These are phyloP conservation scores for Alces alces DNA, from an alignment of 2,113 vertebrate genomes.

Conservation along the genomic window DNA sequence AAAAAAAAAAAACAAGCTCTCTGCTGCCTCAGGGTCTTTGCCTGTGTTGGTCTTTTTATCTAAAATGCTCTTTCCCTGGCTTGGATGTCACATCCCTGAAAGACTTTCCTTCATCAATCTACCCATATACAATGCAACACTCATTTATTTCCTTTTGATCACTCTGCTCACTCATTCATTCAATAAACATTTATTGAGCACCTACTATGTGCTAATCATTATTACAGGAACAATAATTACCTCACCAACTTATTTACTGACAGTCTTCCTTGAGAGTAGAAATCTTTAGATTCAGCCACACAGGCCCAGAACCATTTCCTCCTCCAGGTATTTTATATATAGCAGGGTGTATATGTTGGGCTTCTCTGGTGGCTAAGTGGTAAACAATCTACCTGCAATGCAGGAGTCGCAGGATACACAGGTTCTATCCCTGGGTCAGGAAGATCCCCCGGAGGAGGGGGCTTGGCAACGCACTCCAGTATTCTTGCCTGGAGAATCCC, in stretches of 20 bases:
- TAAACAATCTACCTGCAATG: neutral
- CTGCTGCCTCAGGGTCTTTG: neutral
- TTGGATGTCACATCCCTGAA: neutral
- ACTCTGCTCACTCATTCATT: neutral
- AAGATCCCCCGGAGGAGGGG: neutral
- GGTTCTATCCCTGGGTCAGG: neutral
- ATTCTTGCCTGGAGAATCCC: neutral
- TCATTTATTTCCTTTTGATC: neutral
- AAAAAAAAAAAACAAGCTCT: neutral
- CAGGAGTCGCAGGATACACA: neutral
- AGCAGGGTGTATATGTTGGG: neutral
- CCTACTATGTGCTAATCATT: neutral
- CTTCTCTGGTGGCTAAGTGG: neutral
- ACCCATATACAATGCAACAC: neutral
- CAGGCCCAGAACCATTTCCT: neutral
- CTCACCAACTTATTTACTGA: neutral
- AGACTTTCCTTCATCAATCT: neutral
- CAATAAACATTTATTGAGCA: neutral
- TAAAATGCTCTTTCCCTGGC: neutral
- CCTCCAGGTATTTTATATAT: neutral
- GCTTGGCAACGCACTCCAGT: neutral
- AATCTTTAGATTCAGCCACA: neutral
- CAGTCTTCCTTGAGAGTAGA: neutral
- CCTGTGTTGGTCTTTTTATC: neutral
- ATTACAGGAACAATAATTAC: neutral